Evolutionary conservation across 2,113 vertebrate genomes (phyloP).

Genomic region (Saimiri boliviensis): DNA sequence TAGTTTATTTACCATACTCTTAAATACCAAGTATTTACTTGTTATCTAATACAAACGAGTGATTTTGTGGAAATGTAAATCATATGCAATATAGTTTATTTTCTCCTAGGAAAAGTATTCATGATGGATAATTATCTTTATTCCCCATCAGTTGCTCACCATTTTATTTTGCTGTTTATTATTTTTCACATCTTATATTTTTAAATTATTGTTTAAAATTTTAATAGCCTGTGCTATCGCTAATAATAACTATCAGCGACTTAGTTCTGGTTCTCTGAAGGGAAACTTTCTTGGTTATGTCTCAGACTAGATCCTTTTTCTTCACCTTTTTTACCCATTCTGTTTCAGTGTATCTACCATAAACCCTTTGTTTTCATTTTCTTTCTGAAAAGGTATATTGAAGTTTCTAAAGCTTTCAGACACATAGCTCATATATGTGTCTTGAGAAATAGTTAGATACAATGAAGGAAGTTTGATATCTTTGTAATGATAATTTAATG

Average conservation of each 20-base stretch:
- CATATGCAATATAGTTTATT: neutral
- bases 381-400: conserved; percentile 59
- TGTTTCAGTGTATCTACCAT: neutral
- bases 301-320: neutral
- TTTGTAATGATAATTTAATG: conserved; percentile 80
- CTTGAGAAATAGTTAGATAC: conserved; percentile 71
- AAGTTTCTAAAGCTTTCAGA: conserved; percentile 67
- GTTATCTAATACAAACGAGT: neutral
- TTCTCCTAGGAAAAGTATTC: neutral
- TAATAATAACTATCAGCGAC: neutral
- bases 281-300: neutral
- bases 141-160: neutral
- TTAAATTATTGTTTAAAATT: neutral
- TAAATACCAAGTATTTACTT: neutral
- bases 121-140: neutral
- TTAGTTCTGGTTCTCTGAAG: neutral
- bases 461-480: conserved; percentile 67
- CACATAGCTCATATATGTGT: conserved; percentile 21
- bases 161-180: neutral
- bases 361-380: conserved; percentile 54
- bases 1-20: neutral
- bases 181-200: neutral
- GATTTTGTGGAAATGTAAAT: conserved; percentile 29
- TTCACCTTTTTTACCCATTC: neutral
- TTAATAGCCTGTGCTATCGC: neutral